Conservation (phyloP, 2,797 vertebrate species). For the Philypnodon macrostomus region DNA sequence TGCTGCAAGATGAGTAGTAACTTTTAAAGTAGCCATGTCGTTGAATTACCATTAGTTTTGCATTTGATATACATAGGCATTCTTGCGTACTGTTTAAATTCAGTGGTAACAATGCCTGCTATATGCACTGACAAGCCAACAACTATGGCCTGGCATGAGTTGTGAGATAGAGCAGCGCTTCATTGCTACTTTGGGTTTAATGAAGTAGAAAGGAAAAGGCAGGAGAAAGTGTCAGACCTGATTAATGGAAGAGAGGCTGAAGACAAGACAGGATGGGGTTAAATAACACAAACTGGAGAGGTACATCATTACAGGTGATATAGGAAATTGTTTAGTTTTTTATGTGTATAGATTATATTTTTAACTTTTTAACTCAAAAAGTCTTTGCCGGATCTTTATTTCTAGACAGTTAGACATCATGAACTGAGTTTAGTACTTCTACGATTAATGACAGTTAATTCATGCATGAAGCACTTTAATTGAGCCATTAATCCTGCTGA, state of each 20-base stretch:
- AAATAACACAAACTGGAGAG: constrained; percentile 18
- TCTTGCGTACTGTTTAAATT: constrained; percentile 1
- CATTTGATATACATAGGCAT: background rate
- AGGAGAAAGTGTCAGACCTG: constrained; percentile 45
- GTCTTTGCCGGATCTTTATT: too few relatives aligned
- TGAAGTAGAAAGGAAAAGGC: constrained; percentile 64
- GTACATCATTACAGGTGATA: constrained; percentile 38
- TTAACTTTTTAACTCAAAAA: too few relatives aligned
- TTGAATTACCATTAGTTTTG: constrained; percentile 10
- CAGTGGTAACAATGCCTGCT: background rate
- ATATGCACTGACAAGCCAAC: constrained; percentile 17
- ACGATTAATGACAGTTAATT: too few relatives aligned
- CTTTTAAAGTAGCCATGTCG: background rate
- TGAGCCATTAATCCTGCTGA: too few relatives aligned
- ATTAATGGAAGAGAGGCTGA: constrained; percentile 49
- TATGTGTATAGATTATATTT: too few relatives aligned
- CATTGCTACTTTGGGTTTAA: constrained; percentile 60
- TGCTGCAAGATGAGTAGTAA: constrained; percentile 18
- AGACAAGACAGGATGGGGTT: constrained; percentile 4
- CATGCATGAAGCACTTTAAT: too few relatives aligned
- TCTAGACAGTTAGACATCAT: too few relatives aligned
- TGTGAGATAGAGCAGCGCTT: constrained; percentile 50
- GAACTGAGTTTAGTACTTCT: too few relatives aligned
- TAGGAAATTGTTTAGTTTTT: too few relatives aligned
- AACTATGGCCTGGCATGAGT: constrained; percentile 34